phyloP scores from a whole-genome alignment of 2,797 vertebrate species.

The Bucorvus abyssinicus region DNA sequence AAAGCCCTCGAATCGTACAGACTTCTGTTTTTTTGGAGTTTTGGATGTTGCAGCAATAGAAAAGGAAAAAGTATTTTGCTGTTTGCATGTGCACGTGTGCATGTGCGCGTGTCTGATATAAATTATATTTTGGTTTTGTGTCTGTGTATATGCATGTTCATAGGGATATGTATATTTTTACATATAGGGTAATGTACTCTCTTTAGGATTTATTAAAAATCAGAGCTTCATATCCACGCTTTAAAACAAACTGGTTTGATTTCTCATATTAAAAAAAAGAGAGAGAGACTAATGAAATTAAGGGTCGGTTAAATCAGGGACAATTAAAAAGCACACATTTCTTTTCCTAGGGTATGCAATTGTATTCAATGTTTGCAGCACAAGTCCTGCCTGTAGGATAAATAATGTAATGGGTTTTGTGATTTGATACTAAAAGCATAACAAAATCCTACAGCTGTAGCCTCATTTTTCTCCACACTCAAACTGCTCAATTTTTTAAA shows the following conservation, averaged over 20 bases:
- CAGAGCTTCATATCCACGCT: background rate
- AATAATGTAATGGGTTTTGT: constrained; percentile 78
- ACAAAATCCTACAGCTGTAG: constrained; percentile 77
- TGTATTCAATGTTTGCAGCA: constrained; percentile 69
- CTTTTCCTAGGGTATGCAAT: constrained; percentile 63
- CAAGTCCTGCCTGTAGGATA: constrained; percentile 76
- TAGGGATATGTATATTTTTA: background rate
- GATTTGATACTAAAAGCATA: constrained; percentile 77
- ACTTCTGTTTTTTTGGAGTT: background rate
- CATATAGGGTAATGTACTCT: background rate
- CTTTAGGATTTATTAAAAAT: constrained; percentile 10
- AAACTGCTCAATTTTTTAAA: constrained; percentile 67
- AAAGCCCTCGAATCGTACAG: background rate
- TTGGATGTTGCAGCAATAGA: background rate
- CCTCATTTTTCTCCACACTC: constrained; percentile 66
- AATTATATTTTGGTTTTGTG: background rate
- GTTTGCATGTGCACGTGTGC: background rate
- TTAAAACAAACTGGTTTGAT: constrained; percentile 50
- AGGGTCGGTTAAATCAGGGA: constrained; percentile 67
- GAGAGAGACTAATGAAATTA: constrained; percentile 71
- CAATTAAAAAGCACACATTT: constrained; percentile 71
- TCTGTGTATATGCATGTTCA: background rate
- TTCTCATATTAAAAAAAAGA: constrained; percentile 17
- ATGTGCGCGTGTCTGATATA: background rate
- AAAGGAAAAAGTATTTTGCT: background rate